Percentiles rank a stretch among this genome's conserved stretches.
These are phyloP conservation scores for Bombus consobrinus DNA, from an alignment of 1,140 invertebrate species.

Conservation along the genomic window DNA sequence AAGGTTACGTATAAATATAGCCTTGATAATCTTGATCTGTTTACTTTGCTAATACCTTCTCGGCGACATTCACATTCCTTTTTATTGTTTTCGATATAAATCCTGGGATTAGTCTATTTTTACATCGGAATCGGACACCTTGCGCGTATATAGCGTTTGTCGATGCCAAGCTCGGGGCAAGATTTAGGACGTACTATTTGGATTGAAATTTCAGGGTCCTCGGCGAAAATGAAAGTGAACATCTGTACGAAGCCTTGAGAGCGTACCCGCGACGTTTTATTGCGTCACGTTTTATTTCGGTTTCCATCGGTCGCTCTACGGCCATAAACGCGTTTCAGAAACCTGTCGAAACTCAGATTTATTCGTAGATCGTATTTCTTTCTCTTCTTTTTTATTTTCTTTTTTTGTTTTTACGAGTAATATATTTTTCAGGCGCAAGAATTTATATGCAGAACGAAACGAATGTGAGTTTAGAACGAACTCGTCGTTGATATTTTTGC, in stretches of 20 bases:
- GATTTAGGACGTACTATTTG: background rate
- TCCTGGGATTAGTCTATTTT: background rate
- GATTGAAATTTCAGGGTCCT: conserved; percentile 25
- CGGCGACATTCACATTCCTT: background rate
- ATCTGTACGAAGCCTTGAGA: background rate
- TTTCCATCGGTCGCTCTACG: background rate
- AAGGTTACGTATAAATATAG: background rate
- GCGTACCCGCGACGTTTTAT: background rate
- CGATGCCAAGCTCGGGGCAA: background rate
- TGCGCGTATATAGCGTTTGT: background rate
- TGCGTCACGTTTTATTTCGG: background rate
- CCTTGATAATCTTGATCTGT: background rate
- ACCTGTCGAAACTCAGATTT: background rate
- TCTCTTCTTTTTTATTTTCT: rapidly evolving
- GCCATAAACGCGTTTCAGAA: background rate
- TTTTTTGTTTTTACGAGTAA: too few species aligned
- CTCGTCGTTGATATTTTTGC: background rate
- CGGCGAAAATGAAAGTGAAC: conserved; percentile 21
- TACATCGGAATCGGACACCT: background rate
- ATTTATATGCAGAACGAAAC: background rate
- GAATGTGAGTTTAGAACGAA: background rate
- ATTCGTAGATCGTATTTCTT: too few species aligned
- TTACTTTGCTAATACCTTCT: background rate
- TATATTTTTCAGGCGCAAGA: too few species aligned
- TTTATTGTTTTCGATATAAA: background rate